Evolutionary conservation across 2,113 vertebrate species (phyloP).

Genomic region (Nothocercus julius): DNA sequence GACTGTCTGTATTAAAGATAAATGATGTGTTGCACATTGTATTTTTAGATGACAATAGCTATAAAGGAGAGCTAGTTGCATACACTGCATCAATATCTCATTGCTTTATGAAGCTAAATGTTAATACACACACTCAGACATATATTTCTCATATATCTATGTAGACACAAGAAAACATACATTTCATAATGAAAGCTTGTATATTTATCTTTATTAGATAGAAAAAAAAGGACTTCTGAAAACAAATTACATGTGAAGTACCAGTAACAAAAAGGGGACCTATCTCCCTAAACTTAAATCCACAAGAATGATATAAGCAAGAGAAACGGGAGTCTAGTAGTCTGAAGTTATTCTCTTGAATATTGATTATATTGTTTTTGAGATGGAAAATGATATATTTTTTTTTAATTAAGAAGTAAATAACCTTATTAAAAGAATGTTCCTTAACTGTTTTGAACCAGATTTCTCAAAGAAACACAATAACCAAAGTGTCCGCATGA

Average conservation of each 20-base stretch:
- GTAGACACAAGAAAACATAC: neutral
- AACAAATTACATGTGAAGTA: neutral
- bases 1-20: neutral
- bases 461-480: conserved; percentile 16
- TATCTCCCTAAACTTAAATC: neutral
- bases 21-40: neutral
- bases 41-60: neutral
- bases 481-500: neutral
- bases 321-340: neutral
- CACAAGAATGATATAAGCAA: neutral
- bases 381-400: conserved; percentile 29
- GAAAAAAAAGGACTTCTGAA: neutral
- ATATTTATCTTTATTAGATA: neutral
- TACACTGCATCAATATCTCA: neutral
- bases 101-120: neutral
- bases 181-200: neutral
- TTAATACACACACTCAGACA: neutral
- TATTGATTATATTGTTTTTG: conserved; percentile 27
- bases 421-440: conserved; percentile 40
- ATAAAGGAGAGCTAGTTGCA: neutral
- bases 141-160: neutral
- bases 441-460: conserved; percentile 22
- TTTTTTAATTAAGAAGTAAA: conserved; percentile 62
- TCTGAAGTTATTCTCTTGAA: conserved; percentile 31
- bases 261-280: neutral